Base-by-base conservation (phyloP, 2,797 vertebrate genomes). In the Pampus argenteus region DNA sequence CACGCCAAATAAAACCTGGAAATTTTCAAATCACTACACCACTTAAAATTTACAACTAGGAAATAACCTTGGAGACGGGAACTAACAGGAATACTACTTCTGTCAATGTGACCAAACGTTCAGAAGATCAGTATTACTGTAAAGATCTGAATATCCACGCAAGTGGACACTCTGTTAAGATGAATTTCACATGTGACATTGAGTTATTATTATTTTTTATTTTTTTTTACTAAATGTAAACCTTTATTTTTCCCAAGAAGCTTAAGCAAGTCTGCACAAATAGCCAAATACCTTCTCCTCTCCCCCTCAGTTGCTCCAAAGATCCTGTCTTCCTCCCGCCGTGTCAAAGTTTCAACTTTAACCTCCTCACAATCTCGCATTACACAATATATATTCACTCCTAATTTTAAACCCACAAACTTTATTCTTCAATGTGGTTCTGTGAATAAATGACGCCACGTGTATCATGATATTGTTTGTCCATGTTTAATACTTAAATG, bases 101-200 rank as follows among this genome's bases (percentile, higher is more conserved):
- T 86, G 83, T 92, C 55, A 92, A 87, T 4, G 91, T 74, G 62
- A 90, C 82, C 68, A 91, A 88, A 81, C 82, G 84, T 8, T 87
- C 87, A 0, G 68, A 81, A 20, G 88, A 89, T 55, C 71, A 50
- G 0, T 92, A 78, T 64, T 58, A 87, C 62, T 93, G 91, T 45
- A 65, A 89, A 62, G 90, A 89, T 56, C 26, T 44, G 26, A 93
- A 92, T 22, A 50, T 80, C 68, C 88, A 92, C 14, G 91, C 91
- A 45, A 48, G 71, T 9, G 68, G 82, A 18, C 0, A 25, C 76
- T 91, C 65, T 0, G 22, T 58, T 0, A 71, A 10, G 9, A 25
- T 90, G 4, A 56, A 92, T 13, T 83, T 92, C 47, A 84, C 60
- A 60, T 93, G 92, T 93, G 67, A 88, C 89, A 67, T 45, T n/a